A percentile compares a stretch with the other conserved stretches of the same genome.
Evolutionary conservation across 2,888 invertebrate species (phyloP).

Genomic region (Mythimna pallens): DNA sequence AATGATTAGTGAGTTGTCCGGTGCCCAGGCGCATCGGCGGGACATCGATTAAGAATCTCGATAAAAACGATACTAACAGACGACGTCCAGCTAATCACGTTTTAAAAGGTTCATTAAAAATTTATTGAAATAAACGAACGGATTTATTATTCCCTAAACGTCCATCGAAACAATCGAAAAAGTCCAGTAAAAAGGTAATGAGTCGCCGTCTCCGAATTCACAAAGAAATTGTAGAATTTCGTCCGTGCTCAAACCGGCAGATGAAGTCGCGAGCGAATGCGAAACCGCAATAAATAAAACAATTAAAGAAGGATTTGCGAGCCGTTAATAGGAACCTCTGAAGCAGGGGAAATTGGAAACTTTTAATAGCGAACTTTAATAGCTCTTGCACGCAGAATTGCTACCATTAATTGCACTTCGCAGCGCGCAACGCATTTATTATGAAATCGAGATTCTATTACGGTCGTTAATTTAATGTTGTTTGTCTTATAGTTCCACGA

Average conservation of each 20-base stretch:
- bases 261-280: slow-evolving; percentile 74
- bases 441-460: slow-evolving; percentile 75
- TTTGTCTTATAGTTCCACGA: slow-evolving; percentile 71
- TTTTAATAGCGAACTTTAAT: slow-evolving; percentile 82
- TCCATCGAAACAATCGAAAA: slow-evolving; percentile 54
- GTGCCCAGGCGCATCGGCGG: slow-evolving; percentile 73
- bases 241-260: slow-evolving; percentile 61
- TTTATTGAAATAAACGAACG: slow-evolving; percentile 63
- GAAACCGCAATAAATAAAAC: slow-evolving; percentile 79
- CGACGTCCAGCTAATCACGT: slow-evolving; percentile 68
- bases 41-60: slow-evolving; percentile 78
- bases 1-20: slow-evolving; percentile 83
- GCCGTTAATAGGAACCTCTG: slow-evolving; percentile 77
- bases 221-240: slow-evolving; percentile 69
- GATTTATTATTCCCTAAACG: slow-evolving; percentile 42
- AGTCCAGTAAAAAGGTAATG: slow-evolving; percentile 62
- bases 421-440: slow-evolving; percentile 73
- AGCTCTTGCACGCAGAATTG: slow-evolving; percentile 82
- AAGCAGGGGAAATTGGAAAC: slow-evolving; percentile 81
- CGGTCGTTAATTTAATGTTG: slow-evolving; percentile 69
- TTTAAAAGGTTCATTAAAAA: slow-evolving; percentile 69
- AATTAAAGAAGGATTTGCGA: slow-evolving; percentile 76
- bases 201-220: slow-evolving; percentile 63
- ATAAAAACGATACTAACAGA: slow-evolving; percentile 73
- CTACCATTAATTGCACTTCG: slow-evolving; percentile 77